Percentiles rank a stretch among this genome's conserved stretches.
phyloP scores from a whole-genome alignment of 2,888 invertebrate species.

The Hetaerina titia region DNA sequence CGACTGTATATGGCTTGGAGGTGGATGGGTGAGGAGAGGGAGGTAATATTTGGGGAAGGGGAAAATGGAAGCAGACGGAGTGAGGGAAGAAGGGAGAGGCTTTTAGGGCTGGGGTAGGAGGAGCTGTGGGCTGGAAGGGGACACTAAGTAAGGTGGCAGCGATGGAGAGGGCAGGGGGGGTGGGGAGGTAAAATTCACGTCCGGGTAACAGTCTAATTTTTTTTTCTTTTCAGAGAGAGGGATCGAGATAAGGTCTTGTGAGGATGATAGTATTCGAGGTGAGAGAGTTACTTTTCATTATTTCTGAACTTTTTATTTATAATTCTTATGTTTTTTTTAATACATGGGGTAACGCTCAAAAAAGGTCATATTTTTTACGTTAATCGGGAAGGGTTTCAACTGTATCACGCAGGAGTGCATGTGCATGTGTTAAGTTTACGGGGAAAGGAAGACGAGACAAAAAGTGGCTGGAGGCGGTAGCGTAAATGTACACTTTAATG shows the following conservation, averaged over 20 bases:
- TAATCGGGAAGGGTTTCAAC: background rate
- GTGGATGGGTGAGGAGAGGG: background rate
- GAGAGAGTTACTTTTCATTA: background rate
- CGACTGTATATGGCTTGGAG: background rate
- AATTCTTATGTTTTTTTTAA: background rate
- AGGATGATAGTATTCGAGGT: background rate
- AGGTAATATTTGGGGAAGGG: background rate
- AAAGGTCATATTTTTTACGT: background rate
- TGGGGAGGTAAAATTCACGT: background rate
- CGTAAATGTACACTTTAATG: background rate
- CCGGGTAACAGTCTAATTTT: background rate
- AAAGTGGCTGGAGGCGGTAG: background rate
- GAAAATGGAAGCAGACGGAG: background rate
- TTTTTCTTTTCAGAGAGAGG: background rate
- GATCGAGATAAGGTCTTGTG: background rate
- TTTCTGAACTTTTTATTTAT: background rate
- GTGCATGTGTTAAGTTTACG: background rate
- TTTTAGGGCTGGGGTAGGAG: background rate
- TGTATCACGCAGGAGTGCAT: background rate
- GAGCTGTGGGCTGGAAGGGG: background rate
- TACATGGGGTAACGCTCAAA: background rate
- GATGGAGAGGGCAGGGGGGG: too few species aligned
- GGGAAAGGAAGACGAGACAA: background rate
- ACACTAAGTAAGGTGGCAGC: background rate
- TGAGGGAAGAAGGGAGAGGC: background rate